A percentile compares a stretch with the other conserved stretches of the same genome.
Evolutionary conservation across 2,888 invertebrate species (phyloP).

Genomic region (Melikaiella ostensackeni): DNA sequence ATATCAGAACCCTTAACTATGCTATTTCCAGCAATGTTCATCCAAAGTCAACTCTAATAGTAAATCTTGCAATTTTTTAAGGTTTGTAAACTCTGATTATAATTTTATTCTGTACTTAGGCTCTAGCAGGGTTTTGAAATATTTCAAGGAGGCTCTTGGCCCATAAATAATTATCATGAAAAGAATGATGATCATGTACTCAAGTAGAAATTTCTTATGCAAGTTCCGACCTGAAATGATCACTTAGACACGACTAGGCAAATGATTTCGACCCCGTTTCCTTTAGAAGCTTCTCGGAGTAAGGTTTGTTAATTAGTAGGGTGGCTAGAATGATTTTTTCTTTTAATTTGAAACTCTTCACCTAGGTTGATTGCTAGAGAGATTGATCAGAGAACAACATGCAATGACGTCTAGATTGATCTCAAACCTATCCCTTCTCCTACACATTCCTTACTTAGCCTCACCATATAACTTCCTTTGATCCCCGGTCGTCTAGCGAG

Average conservation of each 20-base stretch:
- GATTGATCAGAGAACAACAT: no score
- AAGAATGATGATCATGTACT: not conserved
- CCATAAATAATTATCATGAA: not conserved
- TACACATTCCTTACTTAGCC: no score
- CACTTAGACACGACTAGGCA: not conserved
- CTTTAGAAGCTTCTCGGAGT: not conserved
- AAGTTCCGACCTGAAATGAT: slow-evolving; percentile 1
- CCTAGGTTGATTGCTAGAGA: no score
- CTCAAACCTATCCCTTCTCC: no score
- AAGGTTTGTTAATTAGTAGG: not conserved
- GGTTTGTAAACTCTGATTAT: not conserved
- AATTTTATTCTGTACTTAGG: not conserved
- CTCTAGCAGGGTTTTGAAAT: no score
- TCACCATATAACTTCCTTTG: no score
- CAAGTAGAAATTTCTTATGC: not conserved
- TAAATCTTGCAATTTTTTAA: not conserved
- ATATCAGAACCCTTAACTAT: slow-evolving; percentile 9
- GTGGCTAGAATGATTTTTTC: no score
- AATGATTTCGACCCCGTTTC: not conserved
- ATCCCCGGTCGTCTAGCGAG: no score
- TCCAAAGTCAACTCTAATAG: not conserved
- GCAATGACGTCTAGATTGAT: no score
- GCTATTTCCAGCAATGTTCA: not conserved
- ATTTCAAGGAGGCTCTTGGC: not conserved
- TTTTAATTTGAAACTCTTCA: no score